Conservation (phyloP, 2,797 vertebrate genomes). For the Otolemur crassicaudatus region DNA sequence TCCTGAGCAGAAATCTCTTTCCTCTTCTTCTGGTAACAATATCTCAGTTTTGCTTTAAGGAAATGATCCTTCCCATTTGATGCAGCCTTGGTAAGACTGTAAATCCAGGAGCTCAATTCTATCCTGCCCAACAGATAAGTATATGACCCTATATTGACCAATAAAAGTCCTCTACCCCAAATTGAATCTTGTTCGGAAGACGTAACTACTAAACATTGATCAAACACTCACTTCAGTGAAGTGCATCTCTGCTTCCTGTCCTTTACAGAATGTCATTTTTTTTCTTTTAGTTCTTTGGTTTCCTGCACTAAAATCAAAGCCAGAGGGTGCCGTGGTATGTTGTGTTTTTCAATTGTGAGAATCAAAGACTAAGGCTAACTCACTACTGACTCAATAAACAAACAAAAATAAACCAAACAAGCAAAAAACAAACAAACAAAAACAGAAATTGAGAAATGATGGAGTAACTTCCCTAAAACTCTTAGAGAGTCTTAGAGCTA, state of each 20-base stretch:
- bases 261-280: neutral
- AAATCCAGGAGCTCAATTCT: neutral
- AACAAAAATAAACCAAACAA: neutral
- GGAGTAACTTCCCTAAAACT: neutral
- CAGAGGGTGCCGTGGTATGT: neutral
- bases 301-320: neutral
- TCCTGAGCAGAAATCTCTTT: neutral
- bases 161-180: neutral
- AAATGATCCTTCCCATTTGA: neutral
- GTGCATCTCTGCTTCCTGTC: neutral
- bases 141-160: neutral
- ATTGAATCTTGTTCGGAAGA: conserved; percentile 21
- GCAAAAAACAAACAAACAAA: neutral
- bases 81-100: neutral
- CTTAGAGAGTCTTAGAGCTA: neutral
- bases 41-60: neutral
- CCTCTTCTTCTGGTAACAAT: neutral
- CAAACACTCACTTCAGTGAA: neutral
- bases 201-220: neutral
- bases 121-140: neutral
- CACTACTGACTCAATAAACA: neutral
- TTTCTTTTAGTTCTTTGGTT: neutral
- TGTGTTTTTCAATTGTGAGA: neutral
- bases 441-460: neutral
- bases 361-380: neutral